Percentiles rank a stretch among this genome's conserved stretches.
These are phyloP conservation scores for Periplaneta americana DNA, from an alignment of 1,140 invertebrate genomes.

Conservation along the genomic window DNA sequence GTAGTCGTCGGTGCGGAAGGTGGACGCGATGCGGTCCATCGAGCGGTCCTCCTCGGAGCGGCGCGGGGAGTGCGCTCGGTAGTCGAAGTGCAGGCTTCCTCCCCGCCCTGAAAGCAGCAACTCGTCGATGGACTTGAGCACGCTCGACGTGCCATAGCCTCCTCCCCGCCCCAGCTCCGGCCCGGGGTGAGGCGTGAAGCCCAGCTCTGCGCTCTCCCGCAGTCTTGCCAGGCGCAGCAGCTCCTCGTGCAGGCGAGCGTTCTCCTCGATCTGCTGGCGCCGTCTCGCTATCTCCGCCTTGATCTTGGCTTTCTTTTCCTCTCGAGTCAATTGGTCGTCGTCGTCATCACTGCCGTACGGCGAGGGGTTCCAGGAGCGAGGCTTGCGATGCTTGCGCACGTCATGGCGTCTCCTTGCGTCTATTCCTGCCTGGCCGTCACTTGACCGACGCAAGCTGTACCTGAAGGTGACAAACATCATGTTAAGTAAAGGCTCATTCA, in stretches of 20 bases:
- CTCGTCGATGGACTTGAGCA: conserved; percentile 48
- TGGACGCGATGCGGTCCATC: conserved; percentile 45
- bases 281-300: conserved; percentile 56
- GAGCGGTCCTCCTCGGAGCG: conserved; percentile 43
- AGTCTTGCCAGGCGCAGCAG: conserved; percentile 45
- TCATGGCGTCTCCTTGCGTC: conserved; percentile 32
- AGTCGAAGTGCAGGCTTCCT: conserved; percentile 21
- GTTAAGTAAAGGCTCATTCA: neutral
- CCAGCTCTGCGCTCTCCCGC: conserved; percentile 38
- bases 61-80: conserved; percentile 21
- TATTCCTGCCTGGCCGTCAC: conserved; percentile 31
- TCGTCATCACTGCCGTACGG: conserved; percentile 49
- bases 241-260: conserved; percentile 50
- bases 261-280: conserved; percentile 55
- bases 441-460: conserved; percentile 33
- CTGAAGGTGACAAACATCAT: conserved; percentile 18
- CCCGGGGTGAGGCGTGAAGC: conserved; percentile 15
- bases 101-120: conserved; percentile 35
- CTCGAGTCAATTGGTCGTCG: conserved; percentile 41
- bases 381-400: conserved; percentile 36
- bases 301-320: conserved; percentile 55
- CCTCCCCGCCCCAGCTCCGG: neutral
- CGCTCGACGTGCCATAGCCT: conserved; percentile 34
- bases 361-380: conserved; percentile 53
- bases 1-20: conserved; percentile 44